These are phyloP conservation scores for Spea multiplicata DNA, from an alignment of 2,113 vertebrate species.

Conservation along the genomic window DNA sequence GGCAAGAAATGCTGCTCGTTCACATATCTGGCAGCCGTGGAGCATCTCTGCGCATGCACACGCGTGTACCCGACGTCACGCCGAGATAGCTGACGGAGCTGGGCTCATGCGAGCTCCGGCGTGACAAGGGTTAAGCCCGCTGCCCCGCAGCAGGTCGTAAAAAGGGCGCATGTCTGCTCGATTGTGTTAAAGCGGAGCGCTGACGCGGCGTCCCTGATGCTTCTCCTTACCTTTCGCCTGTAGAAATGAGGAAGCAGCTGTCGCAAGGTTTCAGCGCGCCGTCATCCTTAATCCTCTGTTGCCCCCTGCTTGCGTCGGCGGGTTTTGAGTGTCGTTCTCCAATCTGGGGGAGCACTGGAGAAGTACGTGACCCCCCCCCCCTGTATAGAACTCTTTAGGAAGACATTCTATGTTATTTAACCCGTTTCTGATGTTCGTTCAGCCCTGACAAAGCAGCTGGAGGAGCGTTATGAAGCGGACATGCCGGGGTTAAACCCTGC, in stretches of 20 bases:
- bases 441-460: conserved; percentile 62
- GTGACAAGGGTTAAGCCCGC: too few species aligned
- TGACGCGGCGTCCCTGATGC: too few species aligned
- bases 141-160: too few species aligned
- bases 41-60: too few species aligned
- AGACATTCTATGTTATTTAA: too few species aligned
- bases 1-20: too few species aligned
- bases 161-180: too few species aligned
- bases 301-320: conserved; percentile 70
- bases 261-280: conserved; percentile 86
- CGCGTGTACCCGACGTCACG: too few species aligned
- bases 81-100: too few species aligned
- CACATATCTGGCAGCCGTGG: too few species aligned
- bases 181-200: too few species aligned
- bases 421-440: not conserved
- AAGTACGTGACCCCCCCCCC: conserved; percentile 63
- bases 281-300: conserved; percentile 78
- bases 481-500: conserved; percentile 62
- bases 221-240: conserved; percentile 12
- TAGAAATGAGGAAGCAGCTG: conserved; percentile 96
- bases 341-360: conserved; percentile 66
- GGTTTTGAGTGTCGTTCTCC: conserved; percentile 67
- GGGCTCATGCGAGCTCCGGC: too few species aligned
- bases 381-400: not conserved
- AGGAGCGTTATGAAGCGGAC: conserved; percentile 61